Conservation (phyloP, 2,797 vertebrate species). For the Gorsachius magnificus region DNA sequence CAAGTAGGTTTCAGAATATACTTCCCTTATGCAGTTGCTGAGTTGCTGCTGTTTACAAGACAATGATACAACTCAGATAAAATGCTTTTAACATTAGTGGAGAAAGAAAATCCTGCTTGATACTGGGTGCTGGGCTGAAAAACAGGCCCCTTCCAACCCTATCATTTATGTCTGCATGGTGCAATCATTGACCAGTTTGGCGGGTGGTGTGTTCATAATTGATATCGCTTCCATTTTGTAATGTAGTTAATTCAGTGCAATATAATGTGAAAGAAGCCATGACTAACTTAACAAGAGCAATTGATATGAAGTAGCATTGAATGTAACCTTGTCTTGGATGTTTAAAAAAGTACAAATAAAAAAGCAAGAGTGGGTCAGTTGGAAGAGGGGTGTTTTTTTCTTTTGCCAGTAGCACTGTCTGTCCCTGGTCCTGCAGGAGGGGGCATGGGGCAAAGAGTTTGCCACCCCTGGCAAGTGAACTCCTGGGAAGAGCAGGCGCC, state of each 20-base stretch:
- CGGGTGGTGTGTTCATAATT: background rate
- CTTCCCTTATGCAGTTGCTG: background rate
- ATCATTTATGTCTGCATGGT: constrained; percentile 12
- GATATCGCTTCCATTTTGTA: background rate
- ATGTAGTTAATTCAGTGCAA: background rate
- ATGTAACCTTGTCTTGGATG: background rate
- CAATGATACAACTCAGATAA: constrained; percentile 40
- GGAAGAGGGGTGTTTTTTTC: background rate
- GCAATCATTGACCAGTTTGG: constrained; percentile 37
- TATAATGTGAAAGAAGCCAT: background rate
- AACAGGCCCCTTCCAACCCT: constrained; percentile 27
- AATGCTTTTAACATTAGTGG: constrained; percentile 28
- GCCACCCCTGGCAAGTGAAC: background rate
- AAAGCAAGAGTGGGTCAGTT: background rate
- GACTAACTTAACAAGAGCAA: background rate
- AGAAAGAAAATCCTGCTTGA: constrained; percentile 61
- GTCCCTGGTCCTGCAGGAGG: background rate
- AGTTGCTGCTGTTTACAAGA: constrained; percentile 6
- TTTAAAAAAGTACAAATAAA: background rate
- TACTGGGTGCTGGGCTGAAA: constrained; percentile 26
- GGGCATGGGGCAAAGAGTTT: background rate
- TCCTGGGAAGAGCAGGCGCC: background rate
- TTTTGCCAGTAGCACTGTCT: background rate
- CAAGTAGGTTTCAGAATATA: background rate
- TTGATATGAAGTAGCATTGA: background rate